Conservation (phyloP, 2,888 invertebrate genomes). For the Pseudolycoriella hygida region DNA sequence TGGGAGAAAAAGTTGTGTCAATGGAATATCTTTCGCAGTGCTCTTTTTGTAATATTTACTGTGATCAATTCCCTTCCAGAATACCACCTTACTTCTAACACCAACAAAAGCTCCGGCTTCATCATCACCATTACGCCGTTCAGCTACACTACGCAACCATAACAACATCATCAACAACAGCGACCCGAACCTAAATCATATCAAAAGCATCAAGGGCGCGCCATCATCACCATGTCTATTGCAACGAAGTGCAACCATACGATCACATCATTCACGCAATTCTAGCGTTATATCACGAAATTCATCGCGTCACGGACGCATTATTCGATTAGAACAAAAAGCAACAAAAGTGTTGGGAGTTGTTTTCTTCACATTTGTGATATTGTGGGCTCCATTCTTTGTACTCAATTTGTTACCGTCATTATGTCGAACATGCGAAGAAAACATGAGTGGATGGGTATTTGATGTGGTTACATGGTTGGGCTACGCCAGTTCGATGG, state of each 20-base stretch:
- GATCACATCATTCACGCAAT: constrained; percentile 59
- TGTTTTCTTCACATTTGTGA: constrained; percentile 86
- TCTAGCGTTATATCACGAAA: constrained; percentile 68
- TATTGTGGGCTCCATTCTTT: constrained; percentile 93
- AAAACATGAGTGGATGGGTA: constrained; percentile 55
- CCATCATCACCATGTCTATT: constrained; percentile 38
- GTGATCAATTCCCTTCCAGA: no score
- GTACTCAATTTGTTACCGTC: constrained; percentile 73
- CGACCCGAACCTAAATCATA: constrained; percentile 2
- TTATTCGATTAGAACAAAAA: constrained; percentile 80
- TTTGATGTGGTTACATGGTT: constrained; percentile 82
- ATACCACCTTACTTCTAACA: not conserved
- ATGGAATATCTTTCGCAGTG: no score
- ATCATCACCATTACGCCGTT: constrained; percentile 35
- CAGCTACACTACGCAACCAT: constrained; percentile 41
- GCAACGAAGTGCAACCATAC: constrained; percentile 36
- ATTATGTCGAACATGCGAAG: constrained; percentile 64
- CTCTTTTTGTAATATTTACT: no score
- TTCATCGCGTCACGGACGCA: constrained; percentile 66
- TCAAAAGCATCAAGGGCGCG: constrained; percentile 22
- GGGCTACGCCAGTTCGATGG: constrained; percentile 86
- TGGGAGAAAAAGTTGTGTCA: no score
- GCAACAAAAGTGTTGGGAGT: constrained; percentile 91
- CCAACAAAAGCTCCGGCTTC: constrained; percentile 18
- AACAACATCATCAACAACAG: constrained; percentile 21